Percentiles rank a stretch among this genome's conserved stretches.
Evolutionary conservation across 2,113 vertebrate species (phyloP).

Genomic region (Hypanus sabinus): DNA sequence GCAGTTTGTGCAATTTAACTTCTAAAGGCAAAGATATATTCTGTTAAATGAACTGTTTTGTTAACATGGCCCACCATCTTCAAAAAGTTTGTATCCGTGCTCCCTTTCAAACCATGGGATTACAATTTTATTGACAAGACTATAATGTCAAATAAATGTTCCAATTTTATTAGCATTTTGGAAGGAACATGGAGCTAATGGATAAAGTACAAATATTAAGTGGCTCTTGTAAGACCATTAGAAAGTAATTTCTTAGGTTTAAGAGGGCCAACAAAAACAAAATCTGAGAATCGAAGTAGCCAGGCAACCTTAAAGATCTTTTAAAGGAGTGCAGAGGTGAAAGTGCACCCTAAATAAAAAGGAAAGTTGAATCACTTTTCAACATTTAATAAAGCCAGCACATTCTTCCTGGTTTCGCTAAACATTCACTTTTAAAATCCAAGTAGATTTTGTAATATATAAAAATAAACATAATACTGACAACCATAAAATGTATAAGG

Average conservation of each 20-base stretch:
- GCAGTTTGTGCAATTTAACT: too few relatives aligned
- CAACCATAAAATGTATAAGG: neutral
- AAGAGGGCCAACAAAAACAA: neutral
- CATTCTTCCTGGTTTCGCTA: neutral
- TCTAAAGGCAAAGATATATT: too few relatives aligned
- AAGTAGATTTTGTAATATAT: neutral
- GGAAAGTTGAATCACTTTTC: neutral
- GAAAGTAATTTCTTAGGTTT: neutral
- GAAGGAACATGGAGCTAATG: neutral
- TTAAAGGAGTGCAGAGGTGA: neutral
- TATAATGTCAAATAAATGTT: neutral
- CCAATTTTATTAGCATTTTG: neutral
- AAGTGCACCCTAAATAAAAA: neutral
- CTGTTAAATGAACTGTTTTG: too few relatives aligned
- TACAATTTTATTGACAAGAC: neutral
- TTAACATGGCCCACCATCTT: too few relatives aligned
- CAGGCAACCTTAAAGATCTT: neutral
- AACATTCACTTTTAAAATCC: neutral
- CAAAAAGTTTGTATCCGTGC: neutral
- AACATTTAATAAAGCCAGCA: neutral
- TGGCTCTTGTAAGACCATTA: neutral
- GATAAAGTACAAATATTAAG: neutral
- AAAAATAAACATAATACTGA: neutral
- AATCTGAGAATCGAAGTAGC: neutral
- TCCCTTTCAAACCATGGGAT: neutral